phyloP scores from a whole-genome alignment of 2,888 invertebrate genomes.

The Cheilosia vulpina region DNA sequence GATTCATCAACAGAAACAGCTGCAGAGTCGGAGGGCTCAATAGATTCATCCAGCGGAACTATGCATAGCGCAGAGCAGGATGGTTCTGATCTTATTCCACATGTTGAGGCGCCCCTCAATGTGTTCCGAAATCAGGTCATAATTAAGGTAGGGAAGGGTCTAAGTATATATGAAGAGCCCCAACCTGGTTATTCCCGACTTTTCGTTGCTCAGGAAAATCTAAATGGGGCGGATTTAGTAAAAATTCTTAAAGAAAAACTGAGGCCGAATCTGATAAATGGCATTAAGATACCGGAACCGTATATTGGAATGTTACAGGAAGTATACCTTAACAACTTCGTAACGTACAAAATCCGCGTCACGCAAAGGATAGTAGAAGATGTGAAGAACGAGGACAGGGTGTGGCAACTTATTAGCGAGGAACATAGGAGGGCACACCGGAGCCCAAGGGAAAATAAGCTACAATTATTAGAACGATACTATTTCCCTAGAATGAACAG shows the following conservation, averaged over 20 bases:
- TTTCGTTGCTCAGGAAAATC: not conserved
- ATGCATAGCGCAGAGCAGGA: not conserved
- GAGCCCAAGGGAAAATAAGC: too few species aligned
- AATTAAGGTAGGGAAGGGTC: not conserved
- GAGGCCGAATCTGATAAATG: not conserved
- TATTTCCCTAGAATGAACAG: too few species aligned
- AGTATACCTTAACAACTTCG: not conserved
- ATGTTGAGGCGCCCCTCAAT: not conserved
- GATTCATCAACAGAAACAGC: not conserved
- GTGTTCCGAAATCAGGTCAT: not conserved
- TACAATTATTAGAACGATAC: too few species aligned
- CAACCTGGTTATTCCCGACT: not conserved
- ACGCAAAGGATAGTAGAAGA: too few species aligned
- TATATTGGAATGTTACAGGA: not conserved
- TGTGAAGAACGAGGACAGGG: too few species aligned
- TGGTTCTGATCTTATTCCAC: not conserved
- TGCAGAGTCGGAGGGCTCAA: not conserved
- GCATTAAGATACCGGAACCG: not conserved
- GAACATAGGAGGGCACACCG: too few species aligned
- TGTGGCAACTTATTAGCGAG: not conserved
- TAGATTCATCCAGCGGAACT: not conserved
- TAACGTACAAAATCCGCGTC: not conserved
- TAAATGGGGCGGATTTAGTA: too few species aligned
- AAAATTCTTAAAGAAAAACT: not conserved
- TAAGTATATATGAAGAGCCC: slow-evolving; percentile 1